Base-by-base conservation (phyloP, 2,888 invertebrate genomes). In the Congeria kusceri region DNA sequence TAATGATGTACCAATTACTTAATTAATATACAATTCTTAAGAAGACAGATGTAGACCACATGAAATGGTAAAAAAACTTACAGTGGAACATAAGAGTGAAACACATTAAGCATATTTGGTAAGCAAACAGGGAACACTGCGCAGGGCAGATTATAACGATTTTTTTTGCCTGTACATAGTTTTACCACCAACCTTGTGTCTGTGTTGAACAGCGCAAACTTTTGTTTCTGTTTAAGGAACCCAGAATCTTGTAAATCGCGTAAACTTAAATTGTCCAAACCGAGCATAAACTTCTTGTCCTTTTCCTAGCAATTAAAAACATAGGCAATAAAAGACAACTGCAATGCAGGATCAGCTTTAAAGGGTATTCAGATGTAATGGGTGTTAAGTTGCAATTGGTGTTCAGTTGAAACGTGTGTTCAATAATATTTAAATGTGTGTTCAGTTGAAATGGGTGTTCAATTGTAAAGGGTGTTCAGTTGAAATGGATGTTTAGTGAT, bases 201-300 rank as follows among this genome's bases (percentile, higher is more conserved):
- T 0, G 98, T 98, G 95, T 98, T 99, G 95, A 99, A 99, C 74
- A 99, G 95, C 71, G 99, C 99, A 94, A 99, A 99, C 95, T 98
- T 97, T 94, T 98, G 98, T 90, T 99, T 96, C 85, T 98, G 96
- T 74, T 99, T 99, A 92, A 94, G 99, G 94, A 99, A 98, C 69
- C 99, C 98, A 47, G 85, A 56, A 44, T 98, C 97, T 94, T 99
- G 99, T 87, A 99, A 96, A 94, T 99, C 99, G 76, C 98, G 96
- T 90, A 99, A 95, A 95, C 98, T 99, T 88, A 99, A 95, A 77
- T 98, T 98, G 94, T 99, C 99, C 93, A 99, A 94, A 65, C 98
- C 98, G 93, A 99, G 95, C 99, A 99, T 99, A 94, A 98, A 99
- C 94, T 99, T 99, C 95, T 99, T 99, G 94, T 99, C 99, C 89